These are phyloP conservation scores for Melanocharis versteri DNA, from an alignment of 2,113 vertebrate genomes.

Conservation along the genomic window DNA sequence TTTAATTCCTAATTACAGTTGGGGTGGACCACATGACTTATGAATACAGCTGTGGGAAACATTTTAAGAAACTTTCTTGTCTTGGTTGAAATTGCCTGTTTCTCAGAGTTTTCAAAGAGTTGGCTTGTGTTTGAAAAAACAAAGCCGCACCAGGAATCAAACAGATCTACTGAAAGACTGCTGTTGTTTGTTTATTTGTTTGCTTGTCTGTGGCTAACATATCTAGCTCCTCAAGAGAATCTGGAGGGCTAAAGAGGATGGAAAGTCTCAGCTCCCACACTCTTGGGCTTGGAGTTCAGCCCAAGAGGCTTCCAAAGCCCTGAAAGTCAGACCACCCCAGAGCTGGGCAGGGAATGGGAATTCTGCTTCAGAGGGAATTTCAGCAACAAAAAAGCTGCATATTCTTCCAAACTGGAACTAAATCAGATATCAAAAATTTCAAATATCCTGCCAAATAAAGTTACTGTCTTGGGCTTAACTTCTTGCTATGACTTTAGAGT, in stretches of 20 bases:
- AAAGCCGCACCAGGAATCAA: neutral
- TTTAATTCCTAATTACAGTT: conserved; percentile 21
- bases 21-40: neutral
- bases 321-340: conserved; percentile 54
- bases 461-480: conserved; percentile 9
- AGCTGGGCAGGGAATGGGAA: conserved; percentile 51
- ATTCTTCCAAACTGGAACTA: conserved; percentile 33
- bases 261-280: neutral
- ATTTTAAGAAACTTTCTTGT: neutral
- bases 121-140: neutral
- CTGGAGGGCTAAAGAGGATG: neutral
- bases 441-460: conserved; percentile 7
- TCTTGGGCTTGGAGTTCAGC: neutral
- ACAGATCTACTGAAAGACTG: conserved; percentile 4
- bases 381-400: conserved; percentile 27
- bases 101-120: conserved; percentile 32
- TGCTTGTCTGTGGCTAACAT: neutral
- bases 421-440: conserved; percentile 11
- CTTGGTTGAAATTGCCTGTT: conserved; percentile 23
- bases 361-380: conserved; percentile 34
- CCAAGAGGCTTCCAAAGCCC: conserved; percentile 3
- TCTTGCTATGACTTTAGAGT: neutral
- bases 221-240: neutral
- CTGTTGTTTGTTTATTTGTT: conserved; percentile 24
- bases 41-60: conserved; percentile 23